Conservation (phyloP, 2,113 vertebrate genomes). For the Glaucomys volans region DNA sequence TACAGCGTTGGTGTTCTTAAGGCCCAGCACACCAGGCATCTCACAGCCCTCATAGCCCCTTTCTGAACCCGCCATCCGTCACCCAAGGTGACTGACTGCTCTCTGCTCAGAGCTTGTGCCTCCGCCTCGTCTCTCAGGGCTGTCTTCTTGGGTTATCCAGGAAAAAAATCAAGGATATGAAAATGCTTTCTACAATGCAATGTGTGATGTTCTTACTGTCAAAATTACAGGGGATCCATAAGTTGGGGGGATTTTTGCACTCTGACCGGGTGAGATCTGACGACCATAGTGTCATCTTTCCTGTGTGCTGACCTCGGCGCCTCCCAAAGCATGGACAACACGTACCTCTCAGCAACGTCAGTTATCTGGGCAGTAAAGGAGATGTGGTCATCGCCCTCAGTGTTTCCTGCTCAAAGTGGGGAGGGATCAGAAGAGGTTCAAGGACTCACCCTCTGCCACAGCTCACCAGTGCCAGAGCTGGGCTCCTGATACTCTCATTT, state of each 20-base stretch:
- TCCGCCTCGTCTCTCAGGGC: not conserved
- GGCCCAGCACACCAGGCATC: not conserved
- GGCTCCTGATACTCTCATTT: not conserved
- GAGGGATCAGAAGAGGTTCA: not conserved
- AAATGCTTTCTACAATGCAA: not conserved
- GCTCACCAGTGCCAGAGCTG: not conserved
- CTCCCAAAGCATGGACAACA: not conserved
- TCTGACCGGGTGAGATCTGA: not conserved
- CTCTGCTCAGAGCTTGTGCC: not conserved
- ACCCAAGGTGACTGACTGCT: too few relatives aligned
- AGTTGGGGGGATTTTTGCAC: not conserved
- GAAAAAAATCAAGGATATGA: not conserved
- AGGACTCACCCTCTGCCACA: not conserved
- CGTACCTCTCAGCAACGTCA: not conserved
- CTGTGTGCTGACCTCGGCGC: not conserved
- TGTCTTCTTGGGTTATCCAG: not conserved
- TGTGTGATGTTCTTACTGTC: not conserved
- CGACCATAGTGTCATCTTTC: not conserved
- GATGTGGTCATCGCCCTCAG: not conserved
- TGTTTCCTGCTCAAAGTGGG: not conserved
- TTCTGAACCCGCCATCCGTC: not conserved
- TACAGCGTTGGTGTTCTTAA: not conserved
- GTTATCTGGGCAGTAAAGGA: not conserved
- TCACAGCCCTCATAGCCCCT: not conserved
- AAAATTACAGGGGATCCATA: not conserved